phyloP scores from a whole-genome alignment of 2,888 invertebrate species.

The Synanthedon tipuliformis region DNA sequence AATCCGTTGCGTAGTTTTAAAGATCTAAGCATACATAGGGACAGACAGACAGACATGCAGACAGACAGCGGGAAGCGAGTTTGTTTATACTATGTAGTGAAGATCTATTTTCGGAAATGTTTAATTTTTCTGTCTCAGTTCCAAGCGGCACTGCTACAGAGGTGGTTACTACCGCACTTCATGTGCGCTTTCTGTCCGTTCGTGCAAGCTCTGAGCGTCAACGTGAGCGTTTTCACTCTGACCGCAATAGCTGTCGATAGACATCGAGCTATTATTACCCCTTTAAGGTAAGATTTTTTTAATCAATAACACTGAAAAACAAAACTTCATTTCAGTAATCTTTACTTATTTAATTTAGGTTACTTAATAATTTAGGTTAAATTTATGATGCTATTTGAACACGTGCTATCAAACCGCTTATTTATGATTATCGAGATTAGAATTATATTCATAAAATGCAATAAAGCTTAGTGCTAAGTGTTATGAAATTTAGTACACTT shows the following conservation, averaged over 20 bases:
- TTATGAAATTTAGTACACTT: too few species aligned
- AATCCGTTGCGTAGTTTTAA: too few species aligned
- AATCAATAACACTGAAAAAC: too few species aligned
- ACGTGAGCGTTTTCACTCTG: slow-evolving; percentile 89
- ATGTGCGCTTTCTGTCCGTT: slow-evolving; percentile 92
- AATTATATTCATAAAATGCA: neutral
- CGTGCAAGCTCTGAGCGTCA: slow-evolving; percentile 86
- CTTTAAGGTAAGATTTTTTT: slow-evolving; percentile 70
- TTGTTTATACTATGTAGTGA: too few species aligned
- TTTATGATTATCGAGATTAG: neutral
- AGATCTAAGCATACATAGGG: too few species aligned
- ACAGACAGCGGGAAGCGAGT: too few species aligned
- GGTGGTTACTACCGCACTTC: slow-evolving; percentile 87
- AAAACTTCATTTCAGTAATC: too few species aligned
- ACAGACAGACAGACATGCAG: too few species aligned
- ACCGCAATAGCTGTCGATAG: slow-evolving; percentile 89
- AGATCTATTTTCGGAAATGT: neutral
- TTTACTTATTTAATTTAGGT: neutral
- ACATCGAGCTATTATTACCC: slow-evolving; percentile 81
- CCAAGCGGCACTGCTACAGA: slow-evolving; percentile 87
- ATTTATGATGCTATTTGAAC: neutral
- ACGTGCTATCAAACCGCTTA: neutral
- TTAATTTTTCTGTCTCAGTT: slow-evolving; percentile 66
- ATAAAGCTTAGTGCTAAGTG: too few species aligned
- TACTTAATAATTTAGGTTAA: too few species aligned